phyloP scores from a whole-genome alignment of 2,797 vertebrate species.

The Cossypha polioptera region DNA sequence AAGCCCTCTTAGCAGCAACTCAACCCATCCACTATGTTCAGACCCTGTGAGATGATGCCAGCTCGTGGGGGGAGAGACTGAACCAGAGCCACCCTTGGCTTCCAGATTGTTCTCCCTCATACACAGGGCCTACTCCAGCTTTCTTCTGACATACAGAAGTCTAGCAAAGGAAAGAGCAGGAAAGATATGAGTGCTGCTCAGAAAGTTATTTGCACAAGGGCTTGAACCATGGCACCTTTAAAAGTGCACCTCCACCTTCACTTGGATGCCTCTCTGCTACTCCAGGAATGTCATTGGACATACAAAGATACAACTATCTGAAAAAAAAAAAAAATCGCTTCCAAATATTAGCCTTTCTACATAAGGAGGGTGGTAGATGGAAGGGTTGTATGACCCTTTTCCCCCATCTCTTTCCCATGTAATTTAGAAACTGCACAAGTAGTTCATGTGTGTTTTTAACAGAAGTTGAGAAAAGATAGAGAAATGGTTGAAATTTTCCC shows the following conservation, averaged over 20 bases:
- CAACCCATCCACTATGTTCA: not conserved
- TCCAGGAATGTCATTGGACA: not conserved
- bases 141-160: not conserved
- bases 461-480: not conserved
- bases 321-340: not conserved
- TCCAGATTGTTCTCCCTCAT: not conserved
- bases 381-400: not conserved
- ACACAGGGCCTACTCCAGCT: not conserved
- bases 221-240: not conserved
- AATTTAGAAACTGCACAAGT: not conserved
- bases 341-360: not conserved
- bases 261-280: not conserved
- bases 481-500: not conserved
- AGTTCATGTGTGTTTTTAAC: not conserved
- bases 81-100: not conserved
- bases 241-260: not conserved
- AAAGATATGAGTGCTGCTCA: not conserved
- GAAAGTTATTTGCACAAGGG: not conserved
- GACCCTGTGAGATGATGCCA: not conserved
- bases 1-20: not conserved
- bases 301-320: not conserved
- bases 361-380: not conserved
- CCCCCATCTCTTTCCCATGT: not conserved
- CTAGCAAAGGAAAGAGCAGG: not conserved
- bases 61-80: not conserved